Evolutionary conservation across 2,113 vertebrate species (phyloP).

Genomic region (Blennius ocellaris): DNA sequence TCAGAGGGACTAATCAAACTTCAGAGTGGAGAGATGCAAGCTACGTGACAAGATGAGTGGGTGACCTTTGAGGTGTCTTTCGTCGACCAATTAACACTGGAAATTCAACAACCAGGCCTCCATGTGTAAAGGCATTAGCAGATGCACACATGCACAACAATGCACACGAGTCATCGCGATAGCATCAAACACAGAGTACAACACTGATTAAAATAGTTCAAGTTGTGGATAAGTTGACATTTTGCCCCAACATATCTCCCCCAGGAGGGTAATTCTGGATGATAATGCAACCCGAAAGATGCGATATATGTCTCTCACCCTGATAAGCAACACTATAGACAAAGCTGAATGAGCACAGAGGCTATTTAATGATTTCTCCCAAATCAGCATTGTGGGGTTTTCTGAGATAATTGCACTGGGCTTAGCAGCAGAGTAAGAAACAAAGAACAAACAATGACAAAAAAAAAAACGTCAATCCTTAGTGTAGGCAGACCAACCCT

Average conservation of each 20-base stretch:
- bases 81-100: conserved; percentile 76
- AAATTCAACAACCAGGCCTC: conserved; percentile 62
- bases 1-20: conserved; percentile 66
- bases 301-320: conserved; percentile 37
- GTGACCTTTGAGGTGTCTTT: conserved; percentile 71
- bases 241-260: conserved; percentile 42
- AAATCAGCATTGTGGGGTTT: conserved; percentile 66
- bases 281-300: conserved; percentile 22
- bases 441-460: conserved; percentile 65
- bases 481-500: conserved; percentile 40
- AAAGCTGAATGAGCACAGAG: conserved; percentile 72
- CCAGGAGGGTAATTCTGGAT: conserved; percentile 49
- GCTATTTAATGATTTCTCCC: conserved; percentile 76
- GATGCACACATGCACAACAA: conserved; percentile 35
- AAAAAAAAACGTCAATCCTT: conserved; percentile 47
- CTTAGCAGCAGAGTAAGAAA: conserved; percentile 62
- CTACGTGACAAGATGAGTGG: conserved; percentile 67
- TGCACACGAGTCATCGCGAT: conserved; percentile 12
- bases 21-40: conserved; percentile 44
- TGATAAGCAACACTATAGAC: conserved; percentile 67
- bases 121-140: conserved; percentile 28
- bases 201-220: conserved; percentile 61
- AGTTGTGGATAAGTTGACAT: conserved; percentile 45
- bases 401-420: conserved; percentile 71
- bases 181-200: neutral